Conservation (phyloP, 2,888 invertebrate genomes). For the Pristionchus mayeri region DNA sequence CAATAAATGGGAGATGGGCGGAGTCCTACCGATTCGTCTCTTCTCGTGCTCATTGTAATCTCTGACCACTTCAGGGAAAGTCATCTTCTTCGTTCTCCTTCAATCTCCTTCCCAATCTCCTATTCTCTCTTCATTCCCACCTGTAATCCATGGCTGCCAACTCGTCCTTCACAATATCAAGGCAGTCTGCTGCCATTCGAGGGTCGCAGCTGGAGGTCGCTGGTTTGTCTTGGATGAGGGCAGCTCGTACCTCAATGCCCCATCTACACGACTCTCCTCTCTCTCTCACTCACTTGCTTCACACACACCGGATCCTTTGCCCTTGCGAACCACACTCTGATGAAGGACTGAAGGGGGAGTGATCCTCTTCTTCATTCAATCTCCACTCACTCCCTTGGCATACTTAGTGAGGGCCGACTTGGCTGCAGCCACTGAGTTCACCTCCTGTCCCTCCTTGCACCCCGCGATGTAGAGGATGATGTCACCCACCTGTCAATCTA, state of each 20-base stretch:
- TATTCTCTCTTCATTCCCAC: background rate
- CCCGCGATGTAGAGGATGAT: background rate
- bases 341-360: background rate
- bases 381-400: background rate
- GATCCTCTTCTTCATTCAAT: too few relatives aligned
- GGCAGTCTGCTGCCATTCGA: slow-evolving; percentile 1
- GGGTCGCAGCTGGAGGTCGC: background rate
- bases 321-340: slow-evolving; percentile 4
- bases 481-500: slow-evolving; percentile 27
- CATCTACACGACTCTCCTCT: background rate
- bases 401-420: background rate
- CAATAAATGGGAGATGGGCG: background rate
- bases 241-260: slow-evolving; percentile 24
- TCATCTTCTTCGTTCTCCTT: slow-evolving; percentile 1
- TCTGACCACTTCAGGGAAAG: background rate
- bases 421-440: slow-evolving; percentile 9
- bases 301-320: slow-evolving; percentile 26
- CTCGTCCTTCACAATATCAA: slow-evolving; percentile 35
- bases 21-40: background rate
- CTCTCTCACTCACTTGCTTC: background rate
- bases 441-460: slow-evolving; percentile 5
- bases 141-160: slow-evolving; percentile 28
- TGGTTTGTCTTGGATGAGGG: background rate
- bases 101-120: background rate
- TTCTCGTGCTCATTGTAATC: slow-evolving; percentile 19